A percentile compares a stretch with the other conserved stretches of the same genome.
Evolutionary conservation across 2,113 vertebrate genomes (phyloP).

Genomic region (Mus spicilegus): DNA sequence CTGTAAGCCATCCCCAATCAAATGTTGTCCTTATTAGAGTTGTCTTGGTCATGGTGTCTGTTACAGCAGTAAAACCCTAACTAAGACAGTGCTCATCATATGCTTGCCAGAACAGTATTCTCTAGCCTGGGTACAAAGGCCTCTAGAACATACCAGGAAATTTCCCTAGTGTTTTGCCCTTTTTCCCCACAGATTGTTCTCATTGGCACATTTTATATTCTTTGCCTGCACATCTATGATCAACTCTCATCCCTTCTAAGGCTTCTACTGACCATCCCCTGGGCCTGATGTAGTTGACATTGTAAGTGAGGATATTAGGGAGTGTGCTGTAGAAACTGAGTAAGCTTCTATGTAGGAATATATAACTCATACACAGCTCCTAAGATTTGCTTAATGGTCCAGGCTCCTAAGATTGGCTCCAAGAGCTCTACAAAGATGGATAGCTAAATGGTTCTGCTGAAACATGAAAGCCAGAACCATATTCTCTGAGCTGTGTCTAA

Average conservation of each 20-base stretch:
- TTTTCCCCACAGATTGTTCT: not conserved
- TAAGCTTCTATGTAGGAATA: not conserved
- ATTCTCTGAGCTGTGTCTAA: not conserved
- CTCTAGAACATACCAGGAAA: accelerated
- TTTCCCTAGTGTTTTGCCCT: not conserved
- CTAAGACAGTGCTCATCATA: not conserved
- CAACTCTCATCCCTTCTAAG: not conserved
- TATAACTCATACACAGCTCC: not conserved
- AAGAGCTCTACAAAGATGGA: not conserved
- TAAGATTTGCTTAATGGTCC: not conserved
- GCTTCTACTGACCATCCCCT: not conserved
- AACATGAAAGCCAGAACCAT: not conserved
- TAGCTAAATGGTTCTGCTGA: accelerated
- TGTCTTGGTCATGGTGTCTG: too few relatives aligned
- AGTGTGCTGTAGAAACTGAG: not conserved
- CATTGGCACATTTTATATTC: accelerated
- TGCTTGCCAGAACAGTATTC: too few relatives aligned
- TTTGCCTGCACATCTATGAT: not conserved
- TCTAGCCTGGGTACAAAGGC: not conserved
- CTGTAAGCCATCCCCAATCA: too few relatives aligned
- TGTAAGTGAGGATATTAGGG: not conserved
- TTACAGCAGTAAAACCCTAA: too few relatives aligned
- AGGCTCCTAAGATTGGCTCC: not conserved
- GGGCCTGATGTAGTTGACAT: accelerated
- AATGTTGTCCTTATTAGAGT: too few relatives aligned